Evolutionary conservation across 2,113 vertebrate species (phyloP).

Genomic region (Illadopsis cleaveri): DNA sequence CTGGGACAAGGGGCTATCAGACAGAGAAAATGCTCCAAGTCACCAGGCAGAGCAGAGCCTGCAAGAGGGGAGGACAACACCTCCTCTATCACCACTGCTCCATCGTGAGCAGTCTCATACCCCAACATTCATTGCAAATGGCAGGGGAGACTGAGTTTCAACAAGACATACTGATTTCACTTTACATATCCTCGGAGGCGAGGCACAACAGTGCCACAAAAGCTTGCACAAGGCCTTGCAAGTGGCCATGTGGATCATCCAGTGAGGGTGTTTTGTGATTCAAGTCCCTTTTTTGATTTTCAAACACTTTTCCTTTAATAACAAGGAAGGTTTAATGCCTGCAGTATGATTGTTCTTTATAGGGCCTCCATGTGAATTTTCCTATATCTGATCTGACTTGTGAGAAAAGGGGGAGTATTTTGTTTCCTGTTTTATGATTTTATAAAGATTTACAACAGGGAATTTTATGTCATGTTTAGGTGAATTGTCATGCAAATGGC

Average conservation of each 20-base stretch:
- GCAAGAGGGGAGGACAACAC: not conserved
- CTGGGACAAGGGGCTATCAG: not conserved
- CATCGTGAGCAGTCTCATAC: not conserved
- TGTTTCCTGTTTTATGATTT: not conserved
- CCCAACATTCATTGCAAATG: rapidly evolving
- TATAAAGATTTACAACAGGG: not conserved
- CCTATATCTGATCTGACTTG: not conserved
- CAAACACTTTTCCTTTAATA: not conserved
- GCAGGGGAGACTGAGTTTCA: not conserved
- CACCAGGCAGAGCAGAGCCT: not conserved
- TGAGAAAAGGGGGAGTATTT: not conserved
- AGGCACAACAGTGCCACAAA: not conserved
- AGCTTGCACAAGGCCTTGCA: not conserved
- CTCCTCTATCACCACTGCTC: not conserved
- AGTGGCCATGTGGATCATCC: rapidly evolving
- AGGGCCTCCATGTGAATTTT: rapidly evolving
- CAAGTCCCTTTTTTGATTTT: not conserved
- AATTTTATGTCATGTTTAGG: not conserved
- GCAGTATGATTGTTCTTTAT: not conserved
- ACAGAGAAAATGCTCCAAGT: not conserved
- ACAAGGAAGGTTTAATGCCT: not conserved
- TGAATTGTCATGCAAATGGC: not conserved
- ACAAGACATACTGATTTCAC: not conserved
- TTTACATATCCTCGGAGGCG: not conserved
- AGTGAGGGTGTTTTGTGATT: not conserved